A percentile compares a stretch with the other conserved stretches of the same genome.
Conservation (phyloP, 2,797 vertebrate genomes). For the Aplochiton taeniatus region DNA sequence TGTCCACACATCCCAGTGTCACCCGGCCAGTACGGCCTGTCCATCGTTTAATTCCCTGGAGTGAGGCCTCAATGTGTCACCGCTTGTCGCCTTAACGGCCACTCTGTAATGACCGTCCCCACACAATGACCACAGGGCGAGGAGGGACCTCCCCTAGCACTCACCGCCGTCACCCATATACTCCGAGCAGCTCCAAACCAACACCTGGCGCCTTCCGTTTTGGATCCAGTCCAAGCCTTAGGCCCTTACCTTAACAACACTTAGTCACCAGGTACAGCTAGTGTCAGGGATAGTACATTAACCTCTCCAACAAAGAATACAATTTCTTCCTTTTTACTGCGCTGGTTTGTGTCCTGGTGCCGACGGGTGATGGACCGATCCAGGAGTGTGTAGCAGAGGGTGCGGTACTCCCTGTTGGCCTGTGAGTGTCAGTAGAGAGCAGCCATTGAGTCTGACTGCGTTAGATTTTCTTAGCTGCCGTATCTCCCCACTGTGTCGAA, state of each 20-base stretch:
- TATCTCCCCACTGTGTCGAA: constrained; percentile 69
- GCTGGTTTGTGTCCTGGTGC: background rate
- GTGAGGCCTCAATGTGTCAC: constrained; percentile 56
- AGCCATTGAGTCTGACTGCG: constrained; percentile 59
- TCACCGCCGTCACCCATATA: constrained; percentile 36
- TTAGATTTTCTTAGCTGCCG: constrained; percentile 66
- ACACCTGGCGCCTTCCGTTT: constrained; percentile 5
- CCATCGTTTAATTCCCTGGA: constrained; percentile 54
- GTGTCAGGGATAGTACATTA: too few species aligned
- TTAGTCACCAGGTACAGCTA: background rate
- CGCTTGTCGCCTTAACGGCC: constrained; percentile 65
- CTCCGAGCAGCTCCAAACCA: constrained; percentile 55
- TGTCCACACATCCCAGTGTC: background rate
- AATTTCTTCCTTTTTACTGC: too few species aligned
- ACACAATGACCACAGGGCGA: constrained; percentile 24
- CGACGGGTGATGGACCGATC: constrained; percentile 30
- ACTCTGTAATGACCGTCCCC: constrained; percentile 64
- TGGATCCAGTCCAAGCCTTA: constrained; percentile 1
- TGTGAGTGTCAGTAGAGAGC: constrained; percentile 77
- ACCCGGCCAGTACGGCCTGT: background rate
- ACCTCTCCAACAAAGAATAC: too few species aligned
- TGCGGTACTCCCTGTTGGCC: constrained; percentile 53
- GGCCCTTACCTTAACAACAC: constrained; percentile 6
- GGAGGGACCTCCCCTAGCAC: background rate
- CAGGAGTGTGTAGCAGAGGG: constrained; percentile 43